Base-by-base conservation (phyloP, 2,888 invertebrate genomes). In the Vanessa cardui region DNA sequence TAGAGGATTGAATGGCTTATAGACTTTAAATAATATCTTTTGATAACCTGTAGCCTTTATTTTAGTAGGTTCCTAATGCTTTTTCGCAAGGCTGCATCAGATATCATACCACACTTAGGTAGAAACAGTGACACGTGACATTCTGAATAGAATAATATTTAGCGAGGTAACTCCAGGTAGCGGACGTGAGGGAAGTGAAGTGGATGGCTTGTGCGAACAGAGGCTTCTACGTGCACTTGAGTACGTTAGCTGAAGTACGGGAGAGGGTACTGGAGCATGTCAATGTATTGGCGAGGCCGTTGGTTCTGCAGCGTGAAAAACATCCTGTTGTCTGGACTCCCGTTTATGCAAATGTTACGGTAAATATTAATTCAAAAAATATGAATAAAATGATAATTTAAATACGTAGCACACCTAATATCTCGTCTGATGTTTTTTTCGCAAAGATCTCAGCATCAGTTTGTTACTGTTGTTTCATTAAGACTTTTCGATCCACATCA, bases 151-250 rank as follows among this genome's bases (percentile, higher is more conserved):
- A 69, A 75, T 80, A 78, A 83, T 78, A 82, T 80, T 69, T 80
- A 45, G 71, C 66, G 73, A 79, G 77, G 74, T 73, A 72, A 72
- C 69, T 76, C 58, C 78, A 87, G 92, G 96, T 97, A 69, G 96
- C 98, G 45, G 99, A 99, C 88, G 96, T 97, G 61, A 94, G 97
- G 74, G 98, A 99, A 83, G 97, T 99, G 73, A 97, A 97, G 83
- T 98, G 98, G 97, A 99, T 99, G 98, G 99, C 99, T 61, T 99
- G 99, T 88, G 96, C 96, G 31, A 99, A 99, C 89, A 96, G 97
- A 88, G 99, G 99, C 15, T 99, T 96, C 88, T 99, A 97, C 92
- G 98, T 99, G 26, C 99, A 99, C 84, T 95, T 99, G 62, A 98
- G 98, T 75, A 99, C 99, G 44, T 94, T 98, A 82, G 98, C 99